Base-by-base conservation (phyloP, 2,113 vertebrate species). In the Datnioides undecimradiatus region DNA sequence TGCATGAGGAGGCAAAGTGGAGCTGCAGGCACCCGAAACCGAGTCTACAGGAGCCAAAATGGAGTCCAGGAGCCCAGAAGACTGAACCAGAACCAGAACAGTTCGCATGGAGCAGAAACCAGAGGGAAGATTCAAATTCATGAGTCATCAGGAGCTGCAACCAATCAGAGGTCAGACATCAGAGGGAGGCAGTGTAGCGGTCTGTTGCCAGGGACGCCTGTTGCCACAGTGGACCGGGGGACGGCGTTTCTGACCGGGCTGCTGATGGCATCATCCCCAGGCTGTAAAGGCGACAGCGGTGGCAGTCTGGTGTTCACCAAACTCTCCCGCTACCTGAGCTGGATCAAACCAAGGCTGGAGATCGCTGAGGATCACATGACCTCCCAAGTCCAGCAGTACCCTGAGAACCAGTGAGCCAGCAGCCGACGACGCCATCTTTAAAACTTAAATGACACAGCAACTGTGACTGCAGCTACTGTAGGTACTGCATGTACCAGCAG, bases 221-320 rank as follows among this genome's bases (percentile, higher is more conserved):
- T 95, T 0, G 93, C 90, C 17, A 93, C 95, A 0, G 68, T 94
- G n/a, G 93, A 96, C 23, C 90, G 88, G 16, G 95, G 93, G 5
- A 96, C 96, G 0, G 96, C 93, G 79, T 99, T 97, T 68, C 90
- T 99, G 43, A 97, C 96, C 0, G 98, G 98, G 0, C 83, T 98
- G 33, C 89, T 96, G 59, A 86, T 94, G 16, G 84, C 94, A 1
- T 85, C 92, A 0, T 9, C 80, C 0, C 1, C 55, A 0, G 52
- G 40, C 9, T 81, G 88, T 0, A 27, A 52, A 5, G 14, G 33
- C 11, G 79, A 40, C 4, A 80, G 89, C 0, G 14, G 33, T 10
- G 79, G 41, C 4, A 80, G 89, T 0, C 14, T 95, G 29, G 85
- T 96, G 14, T 96, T 98, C 88, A 97, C 94, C 33, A 96, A 96